Percentiles rank a stretch among this genome's conserved stretches.
Conservation (phyloP, 2,888 invertebrate species). For the Busseola fusca region DNA sequence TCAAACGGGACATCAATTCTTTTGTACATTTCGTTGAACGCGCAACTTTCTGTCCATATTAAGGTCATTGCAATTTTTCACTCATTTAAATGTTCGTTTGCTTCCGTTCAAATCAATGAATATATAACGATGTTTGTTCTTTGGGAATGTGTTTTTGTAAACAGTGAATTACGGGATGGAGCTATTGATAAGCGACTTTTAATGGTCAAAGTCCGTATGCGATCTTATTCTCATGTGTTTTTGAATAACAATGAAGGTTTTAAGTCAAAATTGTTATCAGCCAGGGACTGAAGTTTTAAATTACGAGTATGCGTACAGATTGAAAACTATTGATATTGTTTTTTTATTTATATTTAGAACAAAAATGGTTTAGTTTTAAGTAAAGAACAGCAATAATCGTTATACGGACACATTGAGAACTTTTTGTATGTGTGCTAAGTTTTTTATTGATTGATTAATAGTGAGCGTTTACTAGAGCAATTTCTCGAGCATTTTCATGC, state of each 20-base stretch:
- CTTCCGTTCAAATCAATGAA: constrained; percentile 29
- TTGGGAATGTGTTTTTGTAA: constrained; percentile 7
- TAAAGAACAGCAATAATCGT: background rate
- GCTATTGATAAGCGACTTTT: constrained; percentile 10
- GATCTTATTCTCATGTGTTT: background rate
- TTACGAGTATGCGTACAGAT: background rate
- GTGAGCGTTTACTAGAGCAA: no score
- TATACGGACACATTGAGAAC: background rate
- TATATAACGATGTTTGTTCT: constrained; percentile 36
- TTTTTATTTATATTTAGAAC: background rate
- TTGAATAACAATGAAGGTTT: background rate
- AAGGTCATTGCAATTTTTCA: constrained; percentile 23
- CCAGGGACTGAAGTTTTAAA: background rate
- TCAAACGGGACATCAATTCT: constrained; percentile 27
- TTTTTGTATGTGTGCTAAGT: background rate
- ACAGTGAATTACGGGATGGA: constrained; percentile 13
- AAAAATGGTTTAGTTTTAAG: background rate
- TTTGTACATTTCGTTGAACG: constrained; percentile 26
- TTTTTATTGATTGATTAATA: background rate
- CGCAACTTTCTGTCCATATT: constrained; percentile 22
- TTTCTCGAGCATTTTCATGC: no score
- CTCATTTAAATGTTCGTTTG: constrained; percentile 20
- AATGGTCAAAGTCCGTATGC: background rate
- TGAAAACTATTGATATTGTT: background rate
- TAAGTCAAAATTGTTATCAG: background rate